phyloP scores from a whole-genome alignment of 30 jellyfish, hydroid and myxozoan species.

The Aurelia sp. region DNA sequence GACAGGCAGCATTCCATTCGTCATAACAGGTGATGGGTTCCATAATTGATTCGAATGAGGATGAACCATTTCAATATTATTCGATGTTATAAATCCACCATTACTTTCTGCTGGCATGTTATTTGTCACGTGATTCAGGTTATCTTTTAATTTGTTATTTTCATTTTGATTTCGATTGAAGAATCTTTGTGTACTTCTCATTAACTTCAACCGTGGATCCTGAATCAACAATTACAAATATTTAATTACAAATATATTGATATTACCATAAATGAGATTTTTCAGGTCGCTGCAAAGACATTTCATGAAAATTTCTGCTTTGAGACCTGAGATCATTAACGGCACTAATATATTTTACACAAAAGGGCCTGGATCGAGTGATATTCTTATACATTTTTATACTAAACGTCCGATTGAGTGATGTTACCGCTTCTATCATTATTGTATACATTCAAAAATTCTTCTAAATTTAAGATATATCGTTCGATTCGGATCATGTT shows the following conservation, averaged over 20 bases:
- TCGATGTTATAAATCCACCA: constrained; percentile 32
- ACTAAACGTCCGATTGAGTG: too few species aligned
- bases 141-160: constrained; percentile 22
- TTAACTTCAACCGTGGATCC: constrained; percentile 90
- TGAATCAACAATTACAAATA: not conserved
- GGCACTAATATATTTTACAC: too few species aligned
- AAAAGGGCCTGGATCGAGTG: too few species aligned
- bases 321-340: too few species aligned
- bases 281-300: too few species aligned
- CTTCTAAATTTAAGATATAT: too few species aligned
- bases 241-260: not conserved
- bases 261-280: not conserved
- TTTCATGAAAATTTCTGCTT: too few species aligned
- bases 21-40: constrained; percentile 60
- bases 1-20: constrained; percentile 42
- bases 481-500: too few species aligned
- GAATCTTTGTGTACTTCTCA: constrained; percentile 86
- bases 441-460: too few species aligned
- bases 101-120: constrained; percentile 1
- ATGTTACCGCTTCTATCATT: too few species aligned
- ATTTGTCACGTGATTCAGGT: constrained; percentile 1
- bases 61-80: constrained; percentile 35
- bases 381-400: too few species aligned
- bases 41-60: constrained; percentile 48
- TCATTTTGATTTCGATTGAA: constrained; percentile 57